Evolutionary conservation across 1,140 invertebrate species (phyloP).

Genomic region (Berghia stephanieae): DNA sequence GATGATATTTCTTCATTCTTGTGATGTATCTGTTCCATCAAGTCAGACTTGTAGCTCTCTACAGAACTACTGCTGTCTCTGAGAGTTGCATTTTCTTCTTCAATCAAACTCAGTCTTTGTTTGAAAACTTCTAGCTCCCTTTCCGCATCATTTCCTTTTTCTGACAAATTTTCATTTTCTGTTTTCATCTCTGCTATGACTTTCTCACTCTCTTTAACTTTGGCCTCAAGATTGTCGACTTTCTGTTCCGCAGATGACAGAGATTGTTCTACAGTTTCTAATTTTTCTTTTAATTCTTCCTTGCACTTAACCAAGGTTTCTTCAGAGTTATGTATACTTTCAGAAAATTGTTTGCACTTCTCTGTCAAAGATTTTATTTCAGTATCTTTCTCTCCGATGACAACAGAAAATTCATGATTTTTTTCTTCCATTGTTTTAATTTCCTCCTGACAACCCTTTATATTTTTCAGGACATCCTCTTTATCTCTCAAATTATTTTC

Average conservation of each 20-base stretch:
- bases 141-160: not conserved
- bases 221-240: not conserved
- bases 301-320: slow-evolving; percentile 17
- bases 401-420: too few relatives aligned
- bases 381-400: too few relatives aligned
- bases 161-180: slow-evolving; percentile 18
- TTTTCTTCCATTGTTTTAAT: slow-evolving; percentile 14
- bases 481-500: not conserved
- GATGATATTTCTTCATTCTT: slow-evolving; percentile 1
- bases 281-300: slow-evolving; percentile 26
- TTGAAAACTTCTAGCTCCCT: slow-evolving; percentile 10
- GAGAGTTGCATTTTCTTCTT: slow-evolving; percentile 41
- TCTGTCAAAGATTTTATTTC: too few relatives aligned
- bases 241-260: not conserved
- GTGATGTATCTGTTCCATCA: not conserved
- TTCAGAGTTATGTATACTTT: too few relatives aligned
- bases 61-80: not conserved
- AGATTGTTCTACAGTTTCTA: not conserved
- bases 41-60: not conserved
- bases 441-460: slow-evolving; percentile 24
- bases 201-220: slow-evolving; percentile 20
- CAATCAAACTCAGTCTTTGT: slow-evolving; percentile 70
- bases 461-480: not conserved
- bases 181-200: not conserved
- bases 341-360: too few relatives aligned